These are phyloP conservation scores for Drosophila phalerata DNA, from an alignment of 2,888 invertebrate genomes.

Conservation along the genomic window DNA sequence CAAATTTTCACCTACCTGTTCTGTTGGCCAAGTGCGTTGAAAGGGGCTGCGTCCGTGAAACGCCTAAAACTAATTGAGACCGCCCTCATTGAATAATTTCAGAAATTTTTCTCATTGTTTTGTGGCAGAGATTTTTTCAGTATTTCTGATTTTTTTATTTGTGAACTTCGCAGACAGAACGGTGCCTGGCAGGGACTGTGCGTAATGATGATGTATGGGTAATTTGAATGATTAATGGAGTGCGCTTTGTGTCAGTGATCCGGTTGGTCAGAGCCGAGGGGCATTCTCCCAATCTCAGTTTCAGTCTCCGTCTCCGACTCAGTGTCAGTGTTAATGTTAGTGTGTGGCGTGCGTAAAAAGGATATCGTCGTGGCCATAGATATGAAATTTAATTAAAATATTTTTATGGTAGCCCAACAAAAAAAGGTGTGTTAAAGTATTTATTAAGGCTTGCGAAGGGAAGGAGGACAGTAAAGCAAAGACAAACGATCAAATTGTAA, in stretches of 20 bases:
- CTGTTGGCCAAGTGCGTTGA: conserved; percentile 13
- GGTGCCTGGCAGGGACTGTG: conserved; percentile 64
- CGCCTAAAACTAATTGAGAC: conserved; percentile 82
- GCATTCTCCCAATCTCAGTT: background rate
- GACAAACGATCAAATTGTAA: conserved; percentile 31
- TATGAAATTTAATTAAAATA: conserved; percentile 78
- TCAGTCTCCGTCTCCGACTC: background rate
- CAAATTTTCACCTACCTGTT: conserved; percentile 60
- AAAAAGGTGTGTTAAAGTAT: conserved; percentile 46
- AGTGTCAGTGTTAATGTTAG: conserved; percentile 19
- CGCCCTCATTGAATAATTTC: conserved; percentile 81
- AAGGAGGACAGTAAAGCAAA: conserved; percentile 14
- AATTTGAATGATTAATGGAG: conserved; percentile 78
- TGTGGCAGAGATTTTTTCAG: conserved; percentile 40
- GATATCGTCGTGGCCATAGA: conserved; percentile 60
- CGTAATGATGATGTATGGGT: conserved; percentile 79
- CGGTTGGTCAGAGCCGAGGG: conserved; percentile 60
- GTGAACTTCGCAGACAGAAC: conserved; percentile 55
- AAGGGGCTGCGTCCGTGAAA: conserved; percentile 42
- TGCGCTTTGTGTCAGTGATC: conserved; percentile 73
- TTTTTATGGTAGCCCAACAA: conserved; percentile 63
- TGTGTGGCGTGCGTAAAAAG: conserved; percentile 63
- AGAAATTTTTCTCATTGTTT: conserved; percentile 53
- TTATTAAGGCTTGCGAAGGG: conserved; percentile 36
- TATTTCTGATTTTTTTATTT: conserved; percentile 32